Base-by-base conservation (phyloP, 2,113 vertebrate genomes). In the Orthonyx spaldingii region DNA sequence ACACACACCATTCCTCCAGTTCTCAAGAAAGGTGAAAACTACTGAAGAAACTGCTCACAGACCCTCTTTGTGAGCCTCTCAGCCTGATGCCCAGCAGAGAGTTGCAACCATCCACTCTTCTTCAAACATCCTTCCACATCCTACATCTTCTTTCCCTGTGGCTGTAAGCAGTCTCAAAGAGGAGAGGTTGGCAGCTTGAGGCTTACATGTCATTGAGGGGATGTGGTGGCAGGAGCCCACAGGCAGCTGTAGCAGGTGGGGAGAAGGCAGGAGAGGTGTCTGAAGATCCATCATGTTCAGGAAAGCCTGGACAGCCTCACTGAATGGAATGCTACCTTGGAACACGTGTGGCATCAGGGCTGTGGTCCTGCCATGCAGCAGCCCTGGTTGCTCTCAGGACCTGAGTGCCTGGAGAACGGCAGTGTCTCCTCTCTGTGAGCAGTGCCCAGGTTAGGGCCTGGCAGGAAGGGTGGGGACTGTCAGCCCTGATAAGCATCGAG, bases 401-500 rank as follows among this genome's bases (percentile, higher is more conserved):
- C 8, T 32, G 1, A 7, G 30, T 82, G 35, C 74, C 53, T 60
- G 57, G n/a, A 75, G 92, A 64, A 90, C 53, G 52, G 68, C 71
- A 90, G 35, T 0, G 0, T 72, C 63, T 82, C 42, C 85, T 90
- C 57, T 93, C 50, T 8, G 0, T 0, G 13, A 76, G 68, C 68
- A 87, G 86, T 44, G 3, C 84, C 75, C 47, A 90, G 80, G 71
- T 92, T 95, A 92, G 56, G 17, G 86, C 94, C 95, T 94, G 86
- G 89, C 93, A 96, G 93, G 86, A 79, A 94, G 94, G 93, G 93
- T 96, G 96, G 86, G 84, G 89, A 97, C 79, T 39, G 16, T 90
- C 86, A 93, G 68, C 52, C 35, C 60, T 94, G 96, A 97, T 96
- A 97, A 95, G 76, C 95, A 97, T 92, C 86, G 24, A 74, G 83